Conservation (phyloP, 2,888 invertebrate species). For the Tetropium fuscum region DNA sequence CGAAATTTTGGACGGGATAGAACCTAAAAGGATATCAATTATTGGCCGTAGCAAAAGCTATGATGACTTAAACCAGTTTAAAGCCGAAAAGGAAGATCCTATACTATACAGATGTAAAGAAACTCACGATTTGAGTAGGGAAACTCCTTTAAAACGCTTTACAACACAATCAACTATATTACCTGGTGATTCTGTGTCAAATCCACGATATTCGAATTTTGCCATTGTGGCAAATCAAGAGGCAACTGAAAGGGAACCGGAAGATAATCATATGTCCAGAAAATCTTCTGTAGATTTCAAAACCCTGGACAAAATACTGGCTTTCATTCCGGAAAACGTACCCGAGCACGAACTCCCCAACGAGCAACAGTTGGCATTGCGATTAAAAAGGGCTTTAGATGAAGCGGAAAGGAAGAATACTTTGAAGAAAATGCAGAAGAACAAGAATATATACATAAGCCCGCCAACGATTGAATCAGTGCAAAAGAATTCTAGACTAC, state of each 20-base stretch:
- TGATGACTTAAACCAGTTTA: conserved; percentile 45
- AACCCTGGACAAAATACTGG: conserved; percentile 52
- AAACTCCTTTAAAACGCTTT: conserved; percentile 29
- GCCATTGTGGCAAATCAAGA: conserved; percentile 25
- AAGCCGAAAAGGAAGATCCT: conserved; percentile 10
- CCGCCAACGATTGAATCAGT: conserved; percentile 54
- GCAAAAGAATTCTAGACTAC: conserved; percentile 47
- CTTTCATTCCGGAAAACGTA: conserved; percentile 48
- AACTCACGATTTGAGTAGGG: conserved; percentile 40
- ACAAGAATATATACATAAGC: conserved; percentile 51
- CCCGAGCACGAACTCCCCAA: conserved; percentile 50
- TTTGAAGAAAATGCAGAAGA: conserved; percentile 46
- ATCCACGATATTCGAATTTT: conserved; percentile 43
- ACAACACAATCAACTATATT: conserved; percentile 34
- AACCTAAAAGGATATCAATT: conserved; percentile 32
- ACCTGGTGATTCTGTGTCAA: conserved; percentile 48
- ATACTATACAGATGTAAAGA: conserved; percentile 40
- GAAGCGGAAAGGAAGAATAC: conserved; percentile 52
- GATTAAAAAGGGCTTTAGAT: conserved; percentile 53
- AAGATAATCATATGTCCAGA: background rate
- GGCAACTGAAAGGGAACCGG: background rate
- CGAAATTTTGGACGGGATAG: conserved; percentile 15
- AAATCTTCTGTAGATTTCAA: conserved; percentile 39
- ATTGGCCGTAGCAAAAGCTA: conserved; percentile 47
- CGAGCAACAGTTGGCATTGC: conserved; percentile 55